Evolutionary conservation across 1,140 invertebrate genomes (phyloP).

Genomic region (Sminthurinus signatus): DNA sequence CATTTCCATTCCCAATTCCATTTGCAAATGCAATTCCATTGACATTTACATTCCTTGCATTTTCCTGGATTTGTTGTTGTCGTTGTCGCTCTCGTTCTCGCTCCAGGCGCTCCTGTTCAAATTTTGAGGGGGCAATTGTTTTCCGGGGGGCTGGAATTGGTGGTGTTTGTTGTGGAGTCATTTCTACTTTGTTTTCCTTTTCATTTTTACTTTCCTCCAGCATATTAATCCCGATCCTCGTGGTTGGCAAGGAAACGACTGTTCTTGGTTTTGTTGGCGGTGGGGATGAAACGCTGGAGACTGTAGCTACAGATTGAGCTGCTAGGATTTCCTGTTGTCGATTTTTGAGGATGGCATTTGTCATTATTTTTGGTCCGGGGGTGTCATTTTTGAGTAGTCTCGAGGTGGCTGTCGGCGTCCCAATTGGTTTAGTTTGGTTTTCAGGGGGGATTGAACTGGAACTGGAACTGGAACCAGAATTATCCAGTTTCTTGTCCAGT

Average conservation of each 20-base stretch:
- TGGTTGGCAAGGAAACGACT: neutral
- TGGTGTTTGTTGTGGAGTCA: neutral
- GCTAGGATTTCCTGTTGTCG: conserved; percentile 26
- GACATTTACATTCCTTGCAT: too few species aligned
- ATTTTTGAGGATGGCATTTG: conserved; percentile 25
- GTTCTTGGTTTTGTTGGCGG: neutral
- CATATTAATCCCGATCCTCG: neutral
- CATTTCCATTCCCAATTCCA: neutral
- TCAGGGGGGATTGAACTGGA: too few species aligned
- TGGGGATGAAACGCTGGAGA: too few species aligned
- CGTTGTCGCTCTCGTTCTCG: neutral
- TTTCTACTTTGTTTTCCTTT: neutral
- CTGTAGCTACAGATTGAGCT: neutral
- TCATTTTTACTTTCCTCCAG: neutral
- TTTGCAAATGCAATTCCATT: neutral
- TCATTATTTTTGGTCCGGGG: conserved; percentile 28
- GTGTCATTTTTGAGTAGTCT: neutral
- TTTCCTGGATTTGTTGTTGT: neutral
- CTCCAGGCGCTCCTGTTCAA: neutral
- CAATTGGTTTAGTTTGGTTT: too few species aligned
- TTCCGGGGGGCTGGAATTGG: neutral
- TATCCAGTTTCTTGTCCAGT: too few species aligned
- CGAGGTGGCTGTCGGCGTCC: too few species aligned
- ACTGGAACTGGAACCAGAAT: too few species aligned
- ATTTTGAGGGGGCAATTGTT: neutral